Base-by-base conservation (phyloP, 2,797 vertebrate species). In the Pangasius macronema region DNA sequence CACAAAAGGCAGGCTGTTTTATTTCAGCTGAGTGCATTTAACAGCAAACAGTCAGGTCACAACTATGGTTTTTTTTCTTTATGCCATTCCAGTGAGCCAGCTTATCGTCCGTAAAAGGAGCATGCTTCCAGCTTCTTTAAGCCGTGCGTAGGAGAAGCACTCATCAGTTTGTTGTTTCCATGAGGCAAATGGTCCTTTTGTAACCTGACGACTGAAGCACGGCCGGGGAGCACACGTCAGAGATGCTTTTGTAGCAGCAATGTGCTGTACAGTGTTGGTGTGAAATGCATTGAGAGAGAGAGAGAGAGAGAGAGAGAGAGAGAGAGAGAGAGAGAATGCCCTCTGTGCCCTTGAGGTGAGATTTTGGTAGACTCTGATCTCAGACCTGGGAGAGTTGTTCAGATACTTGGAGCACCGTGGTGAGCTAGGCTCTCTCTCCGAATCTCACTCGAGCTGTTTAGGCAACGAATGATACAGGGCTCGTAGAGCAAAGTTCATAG, bases 341-440 rank as follows among this genome's bases (percentile, higher is more conserved):
- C 51, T 77, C 75, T 53, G 75, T 77, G 75, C n/a, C 75, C 75
- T 77, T 77, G 75, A 30, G 73, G 11, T 53, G 27, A 4, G 75
- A 77, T 11, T 55, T 55, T 53, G 49, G n/a, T 33, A 18, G 75
- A 77, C n/a, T 55, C 18, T 77, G 75, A 77, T 53, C 16, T 9
- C 75, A 76, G 73, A 53, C 46, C 73, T 30, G 14, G 46, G 27
- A 76, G 46, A 30, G 9, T 76, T 76, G 3, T 18, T 30, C 73
- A 51, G 24, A n/a, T 16, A 42, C 22, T 24, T 42, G 42, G 36
- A 72, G 39, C 9, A 3, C 68, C 1, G 39, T 39, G 68, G 18
- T 30, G 27, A 27, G 9, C 27, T 27, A 51, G 24, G 7, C 6
- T 70, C 16, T 7, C 67, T 22, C 2, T 22, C n/a, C 2, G 11